These are phyloP conservation scores for Geococcyx californianus DNA, from an alignment of 2,113 vertebrate genomes.

Conservation along the genomic window DNA sequence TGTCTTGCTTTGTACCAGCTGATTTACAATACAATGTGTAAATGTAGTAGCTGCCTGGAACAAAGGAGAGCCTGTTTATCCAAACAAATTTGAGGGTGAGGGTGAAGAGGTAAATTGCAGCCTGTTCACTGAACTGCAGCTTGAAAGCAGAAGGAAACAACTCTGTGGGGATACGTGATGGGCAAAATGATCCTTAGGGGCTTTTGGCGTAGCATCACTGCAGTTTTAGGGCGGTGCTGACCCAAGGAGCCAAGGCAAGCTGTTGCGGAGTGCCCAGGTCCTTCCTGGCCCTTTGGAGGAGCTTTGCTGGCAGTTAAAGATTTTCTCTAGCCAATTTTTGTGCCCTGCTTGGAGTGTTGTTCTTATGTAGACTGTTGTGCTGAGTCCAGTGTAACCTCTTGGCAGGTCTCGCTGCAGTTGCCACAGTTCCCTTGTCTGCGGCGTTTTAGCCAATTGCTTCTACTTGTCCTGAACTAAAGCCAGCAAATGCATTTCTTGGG, in stretches of 20 bases:
- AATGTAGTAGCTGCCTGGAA: constrained; percentile 37
- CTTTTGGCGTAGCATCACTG: not conserved
- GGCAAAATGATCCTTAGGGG: not conserved
- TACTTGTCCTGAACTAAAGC: constrained; percentile 27
- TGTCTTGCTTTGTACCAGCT: constrained; percentile 17
- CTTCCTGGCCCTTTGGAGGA: not conserved
- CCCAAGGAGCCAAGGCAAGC: not conserved
- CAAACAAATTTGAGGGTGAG: constrained; percentile 55
- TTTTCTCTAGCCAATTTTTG: not conserved
- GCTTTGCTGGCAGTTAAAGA: not conserved
- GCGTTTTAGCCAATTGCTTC: not conserved
- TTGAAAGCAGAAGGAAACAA: not conserved
- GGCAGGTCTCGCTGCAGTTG: not conserved
- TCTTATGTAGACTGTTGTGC: not conserved
- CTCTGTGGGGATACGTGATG: not conserved
- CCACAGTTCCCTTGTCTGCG: rapidly evolving
- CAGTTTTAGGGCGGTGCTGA: not conserved
- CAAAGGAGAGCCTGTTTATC: constrained; percentile 59
- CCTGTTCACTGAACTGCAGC: not conserved
- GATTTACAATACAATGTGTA: constrained; percentile 52
- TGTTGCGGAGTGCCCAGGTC: not conserved
- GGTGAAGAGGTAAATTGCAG: constrained; percentile 54
- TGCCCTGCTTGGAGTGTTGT: not conserved
- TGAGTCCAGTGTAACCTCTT: not conserved
- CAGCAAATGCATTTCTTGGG: constrained; percentile 23